Conservation (phyloP, 2,797 vertebrate species). For the Sebastiscus tertius region DNA sequence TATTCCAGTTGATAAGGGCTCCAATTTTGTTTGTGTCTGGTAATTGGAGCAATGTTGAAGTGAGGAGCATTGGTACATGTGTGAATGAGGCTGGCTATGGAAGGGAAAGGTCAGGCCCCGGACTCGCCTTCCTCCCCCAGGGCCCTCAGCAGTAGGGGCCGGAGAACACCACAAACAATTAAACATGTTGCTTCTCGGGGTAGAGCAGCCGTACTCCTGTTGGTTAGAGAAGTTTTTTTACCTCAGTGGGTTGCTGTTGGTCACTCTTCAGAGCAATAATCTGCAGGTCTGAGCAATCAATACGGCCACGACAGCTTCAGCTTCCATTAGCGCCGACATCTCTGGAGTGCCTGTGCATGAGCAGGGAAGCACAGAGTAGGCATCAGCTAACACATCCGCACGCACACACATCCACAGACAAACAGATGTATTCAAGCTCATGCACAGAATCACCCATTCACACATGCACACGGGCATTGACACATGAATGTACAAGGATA, state of each 20-base stretch:
- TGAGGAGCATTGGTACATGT: constrained; percentile 81
- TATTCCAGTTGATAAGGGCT: constrained; percentile 70
- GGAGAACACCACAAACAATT: constrained; percentile 87
- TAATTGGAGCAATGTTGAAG: constrained; percentile 86
- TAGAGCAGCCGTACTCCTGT: constrained; percentile 69
- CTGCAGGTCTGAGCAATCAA: constrained; percentile 85
- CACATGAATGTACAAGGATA: not conserved
- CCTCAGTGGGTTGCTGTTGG: constrained; percentile 82
- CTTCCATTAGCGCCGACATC: constrained; percentile 81
- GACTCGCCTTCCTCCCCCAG: constrained; percentile 80
- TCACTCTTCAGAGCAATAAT: constrained; percentile 87
- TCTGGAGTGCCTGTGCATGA: constrained; percentile 83
- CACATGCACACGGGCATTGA: constrained; percentile 17
- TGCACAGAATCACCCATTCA: constrained; percentile 42
- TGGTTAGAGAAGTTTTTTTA: constrained; percentile 75
- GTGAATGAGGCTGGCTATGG: constrained; percentile 79
- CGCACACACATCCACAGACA: constrained; percentile 32
- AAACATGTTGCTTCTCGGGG: constrained; percentile 82
- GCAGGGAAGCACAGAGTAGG: constrained; percentile 73
- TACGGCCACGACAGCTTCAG: constrained; percentile 78
- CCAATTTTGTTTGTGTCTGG: constrained; percentile 79
- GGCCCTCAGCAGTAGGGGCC: constrained; percentile 78
- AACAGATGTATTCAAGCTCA: constrained; percentile 68
- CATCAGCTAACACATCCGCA: constrained; percentile 65
- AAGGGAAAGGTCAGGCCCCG: constrained; percentile 84